Evolutionary conservation across 1,140 invertebrate genomes (phyloP).

Genomic region (Portunus trituberculatus): DNA sequence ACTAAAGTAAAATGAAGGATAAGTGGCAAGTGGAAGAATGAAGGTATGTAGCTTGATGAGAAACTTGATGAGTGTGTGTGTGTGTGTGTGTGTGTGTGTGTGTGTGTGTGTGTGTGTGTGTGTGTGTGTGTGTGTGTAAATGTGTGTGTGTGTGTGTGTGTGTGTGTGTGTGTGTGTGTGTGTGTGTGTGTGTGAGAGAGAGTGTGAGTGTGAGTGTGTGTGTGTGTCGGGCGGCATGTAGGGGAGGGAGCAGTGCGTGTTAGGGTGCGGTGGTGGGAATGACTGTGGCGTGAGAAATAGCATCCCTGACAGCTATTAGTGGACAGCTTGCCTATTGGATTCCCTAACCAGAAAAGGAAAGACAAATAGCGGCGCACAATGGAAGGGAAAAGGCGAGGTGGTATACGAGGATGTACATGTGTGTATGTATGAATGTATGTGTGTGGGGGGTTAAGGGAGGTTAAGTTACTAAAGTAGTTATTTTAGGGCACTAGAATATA

Average conservation of each 20-base stretch:
- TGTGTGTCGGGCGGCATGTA: neutral
- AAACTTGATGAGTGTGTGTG: neutral
- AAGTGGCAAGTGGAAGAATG: neutral
- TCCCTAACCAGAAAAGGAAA: conserved; percentile 8
- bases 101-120: too few relatives aligned
- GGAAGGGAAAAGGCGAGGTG: neutral
- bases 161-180: too few relatives aligned
- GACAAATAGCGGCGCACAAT: neutral
- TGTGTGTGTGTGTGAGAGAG: too few relatives aligned
- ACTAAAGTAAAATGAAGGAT: neutral
- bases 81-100: too few relatives aligned
- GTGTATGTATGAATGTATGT: neutral
- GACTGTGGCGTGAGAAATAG: conserved; percentile 9
- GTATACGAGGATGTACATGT: neutral
- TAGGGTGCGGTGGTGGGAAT: neutral
- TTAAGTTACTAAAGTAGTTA: too few relatives aligned
- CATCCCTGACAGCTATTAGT: neutral
- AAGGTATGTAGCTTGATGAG: neutral
- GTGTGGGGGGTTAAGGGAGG: neutral
- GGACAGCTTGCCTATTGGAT: neutral
- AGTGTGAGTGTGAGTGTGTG: too few relatives aligned
- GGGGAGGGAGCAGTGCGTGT: neutral
- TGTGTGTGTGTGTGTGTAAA: too few relatives aligned
- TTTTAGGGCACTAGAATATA: neutral
- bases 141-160: too few relatives aligned